Evolutionary conservation across 1,140 invertebrate genomes (phyloP), one percentile per base, ranked within the genome.

Genomic region (Lepidurus packardi): DNA sequence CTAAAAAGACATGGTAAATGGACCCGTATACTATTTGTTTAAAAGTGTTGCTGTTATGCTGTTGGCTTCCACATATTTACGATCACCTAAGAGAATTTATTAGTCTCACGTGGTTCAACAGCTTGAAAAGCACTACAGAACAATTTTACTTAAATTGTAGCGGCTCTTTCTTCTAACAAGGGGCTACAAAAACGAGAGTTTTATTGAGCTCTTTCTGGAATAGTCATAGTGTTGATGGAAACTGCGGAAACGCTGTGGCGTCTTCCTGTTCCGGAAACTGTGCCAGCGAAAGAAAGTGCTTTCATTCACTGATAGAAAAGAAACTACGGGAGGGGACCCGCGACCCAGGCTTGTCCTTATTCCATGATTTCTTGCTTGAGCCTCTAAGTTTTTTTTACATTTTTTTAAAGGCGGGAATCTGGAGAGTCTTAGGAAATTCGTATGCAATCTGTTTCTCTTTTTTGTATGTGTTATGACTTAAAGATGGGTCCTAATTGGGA

Each of bases 21-120:
- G 53, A 21, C 53, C 53, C 21, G 53, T 65, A 65, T 65, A 21
- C 53, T 65, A 65, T 65, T n/a, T 65, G 53, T 65, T 65, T 65
- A 65, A 65, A 65, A 65, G 53, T 65, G 53, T 65, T 65, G 53
- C 53, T 65, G 53, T 65, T 65, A 65, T 65, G 53, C 53, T 65
- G 53, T 65, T 65, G 53, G 53, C 53, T 65, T 65, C 53, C 53
- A 21, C 53, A 65, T 65, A 65, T 65, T 65, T 65, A 65, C 53
- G 53, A 65, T 65, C 53, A 65, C 53, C 53, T 65, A 65, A 65
- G 16, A 65, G 53, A 65, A 65, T 65, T 65, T 65, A 65, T 65
- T 65, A 65, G 53, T 65, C 53, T 65, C 53, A 65, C 53, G 53
- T 65, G 53, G 53, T 65, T 65, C 53, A 65, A 65, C 53, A 65